Base-by-base conservation (phyloP, 2,113 vertebrate species). In the Nesogale talazaci region DNA sequence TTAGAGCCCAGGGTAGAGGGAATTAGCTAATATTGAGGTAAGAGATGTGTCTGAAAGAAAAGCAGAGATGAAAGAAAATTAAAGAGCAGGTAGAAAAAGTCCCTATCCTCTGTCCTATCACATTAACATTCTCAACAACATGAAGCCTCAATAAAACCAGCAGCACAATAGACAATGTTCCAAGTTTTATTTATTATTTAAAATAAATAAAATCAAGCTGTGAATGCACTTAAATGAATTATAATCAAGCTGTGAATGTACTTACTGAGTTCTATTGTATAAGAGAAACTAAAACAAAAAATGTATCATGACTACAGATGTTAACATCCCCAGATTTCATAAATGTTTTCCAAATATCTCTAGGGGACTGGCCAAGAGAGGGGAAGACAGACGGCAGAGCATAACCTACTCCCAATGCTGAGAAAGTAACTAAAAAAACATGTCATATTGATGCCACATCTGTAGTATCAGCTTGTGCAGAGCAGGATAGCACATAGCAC, bases 261-360 rank as follows among this genome's bases (percentile, higher is more conserved):
- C 19, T 79, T 92, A 90, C 2, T 9, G 19, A 87, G 38, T 46
- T 81, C 70, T 52, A 29, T 72, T 86, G 20, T 29, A 27, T 34
- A 46, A 84, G 72, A 83, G 61, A 89, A 67, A 89, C 1, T 67
- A 52, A 81, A 61, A 74, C 77, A 61, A 74, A 87, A 59, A 4
- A 20, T 14, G 9, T 72, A 17, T 36, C 59, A 38, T 1, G 70
- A 31, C 75, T 72, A 52, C n/a, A 93, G 78, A 77, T 67, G 74
- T 72, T 83, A 29, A 40, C 38, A 2, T 77, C 19, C 84, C 78
- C 61, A 61, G 78, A 94, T 93, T 76, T 94, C 40, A 52, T 23
- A 84, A 46, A 46, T 42, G 69, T 76, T 94, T 76, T 80, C 34
- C 69, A 61, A 1, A 0, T n/a, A 3, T 63, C 81, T 91, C 72